Evolutionary conservation across 2,113 vertebrate genomes (phyloP), one percentile per base, ranked within the genome.

Genomic region (Bothrops jararaca): DNA sequence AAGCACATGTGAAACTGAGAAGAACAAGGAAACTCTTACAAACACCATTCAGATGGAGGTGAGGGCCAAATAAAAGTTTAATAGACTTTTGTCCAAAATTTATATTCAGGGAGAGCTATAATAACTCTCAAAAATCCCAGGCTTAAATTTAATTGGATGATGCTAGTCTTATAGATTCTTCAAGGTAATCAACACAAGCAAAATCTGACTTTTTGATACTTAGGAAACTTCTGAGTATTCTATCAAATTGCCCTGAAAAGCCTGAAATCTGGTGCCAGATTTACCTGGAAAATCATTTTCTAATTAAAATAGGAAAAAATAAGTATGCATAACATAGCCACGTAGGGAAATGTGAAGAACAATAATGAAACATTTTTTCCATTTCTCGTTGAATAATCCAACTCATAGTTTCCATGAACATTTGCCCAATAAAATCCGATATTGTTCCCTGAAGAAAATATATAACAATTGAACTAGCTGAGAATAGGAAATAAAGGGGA

Each of bases 281-380:
- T 57, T 92, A 89, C 45, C 2, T 0, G 88, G 93, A 53, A 94
- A 0, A 0, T 91, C 91, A 93, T 91, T 94, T 89, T 52, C 74
- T 90, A 39, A 0, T 4, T 85, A 92, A 91, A 42, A 74, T 11
- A 95, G 95, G 94, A 97, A 97, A 95, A 88, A 96, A 95, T 94
- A 86, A 88, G 91, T 20, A 60, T 90, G 42, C 89, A 48, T 48
- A 89, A 56, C 0, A 89, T 92, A 95, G 96, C 96, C 96, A 94
- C 95, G 89, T 50, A 93, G 94, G 92, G 93, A 94, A 95, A 95
- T 96, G 96, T 95, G 96, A 95, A 91, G 96, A 91, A 74, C 52
- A 96, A 85, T 93, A 97, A 95, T 93, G 94, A 96, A 91, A 92
- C 92, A 95, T 93, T 95, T 90, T 94, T 96, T 95, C 97, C 93